Evolutionary conservation across 2,888 invertebrate genomes (phyloP).

Genomic region (Smittia aterrima): DNA sequence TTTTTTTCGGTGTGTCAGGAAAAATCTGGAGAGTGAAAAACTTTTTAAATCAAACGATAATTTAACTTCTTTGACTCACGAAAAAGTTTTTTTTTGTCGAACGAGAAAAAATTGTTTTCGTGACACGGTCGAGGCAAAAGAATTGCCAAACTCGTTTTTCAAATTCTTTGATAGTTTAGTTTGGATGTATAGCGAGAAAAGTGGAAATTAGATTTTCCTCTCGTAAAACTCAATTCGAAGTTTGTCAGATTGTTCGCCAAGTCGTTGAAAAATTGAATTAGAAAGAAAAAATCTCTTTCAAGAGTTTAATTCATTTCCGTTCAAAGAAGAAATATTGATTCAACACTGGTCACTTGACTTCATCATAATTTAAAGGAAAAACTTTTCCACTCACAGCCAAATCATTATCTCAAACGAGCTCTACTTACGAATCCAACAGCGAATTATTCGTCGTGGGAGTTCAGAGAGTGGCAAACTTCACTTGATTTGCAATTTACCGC

Average conservation of each 20-base stretch:
- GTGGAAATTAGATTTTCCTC: conserved; percentile 26
- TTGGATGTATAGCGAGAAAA: not conserved
- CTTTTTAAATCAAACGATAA: conserved; percentile 9
- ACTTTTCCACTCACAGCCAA: too few relatives aligned
- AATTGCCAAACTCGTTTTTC: conserved; percentile 15
- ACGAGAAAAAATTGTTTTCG: not conserved
- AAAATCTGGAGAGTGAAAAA: not conserved
- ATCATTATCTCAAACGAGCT: too few relatives aligned
- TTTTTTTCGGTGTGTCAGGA: not conserved
- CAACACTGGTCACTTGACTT: too few relatives aligned
- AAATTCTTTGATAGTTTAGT: conserved; percentile 21
- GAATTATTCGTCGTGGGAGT: too few relatives aligned
- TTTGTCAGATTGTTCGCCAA: too few relatives aligned
- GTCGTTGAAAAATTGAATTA: too few relatives aligned
- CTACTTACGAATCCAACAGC: too few relatives aligned
- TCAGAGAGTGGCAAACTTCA: too few relatives aligned
- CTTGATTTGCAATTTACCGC: conserved; percentile 7
- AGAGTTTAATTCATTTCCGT: too few relatives aligned
- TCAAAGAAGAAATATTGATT: too few relatives aligned
- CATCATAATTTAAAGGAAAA: too few relatives aligned
- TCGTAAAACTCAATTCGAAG: not conserved
- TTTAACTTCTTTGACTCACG: not conserved
- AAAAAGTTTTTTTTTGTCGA: not conserved
- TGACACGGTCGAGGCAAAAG: not conserved
- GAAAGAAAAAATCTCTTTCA: too few relatives aligned